Conservation (phyloP, 2,797 vertebrate genomes). For the Chrysocyon brachyurus region DNA sequence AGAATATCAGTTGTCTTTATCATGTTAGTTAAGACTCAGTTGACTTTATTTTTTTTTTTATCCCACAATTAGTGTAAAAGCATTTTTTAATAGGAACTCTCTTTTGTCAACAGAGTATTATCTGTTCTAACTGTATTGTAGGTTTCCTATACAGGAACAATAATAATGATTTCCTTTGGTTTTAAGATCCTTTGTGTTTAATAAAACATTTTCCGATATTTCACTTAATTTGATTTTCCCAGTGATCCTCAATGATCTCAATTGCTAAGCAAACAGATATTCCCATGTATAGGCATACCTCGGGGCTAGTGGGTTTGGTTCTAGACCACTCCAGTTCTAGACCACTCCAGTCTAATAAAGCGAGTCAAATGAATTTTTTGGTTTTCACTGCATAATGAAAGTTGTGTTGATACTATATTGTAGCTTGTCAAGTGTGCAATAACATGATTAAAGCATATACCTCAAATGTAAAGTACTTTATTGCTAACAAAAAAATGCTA, state of each 20-base stretch:
- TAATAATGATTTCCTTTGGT: slow-evolving; percentile 44
- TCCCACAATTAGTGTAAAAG: background rate
- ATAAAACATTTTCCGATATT: slow-evolving; percentile 29
- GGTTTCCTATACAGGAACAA: background rate
- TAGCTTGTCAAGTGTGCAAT: background rate
- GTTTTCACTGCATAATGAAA: background rate
- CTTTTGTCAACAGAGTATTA: background rate
- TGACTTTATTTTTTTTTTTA: background rate
- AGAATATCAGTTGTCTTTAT: slow-evolving; percentile 31
- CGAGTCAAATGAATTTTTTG: background rate
- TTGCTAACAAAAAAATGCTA: background rate
- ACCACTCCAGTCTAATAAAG: background rate
- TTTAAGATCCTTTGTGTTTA: slow-evolving; percentile 57
- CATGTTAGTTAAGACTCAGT: slow-evolving; percentile 5
- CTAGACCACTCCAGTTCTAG: background rate
- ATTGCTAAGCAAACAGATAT: slow-evolving; percentile 2
- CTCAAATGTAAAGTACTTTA: background rate
- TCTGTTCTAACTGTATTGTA: slow-evolving; percentile 20
- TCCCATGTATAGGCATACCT: background rate
- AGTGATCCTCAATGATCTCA: background rate
- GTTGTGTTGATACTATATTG: background rate
- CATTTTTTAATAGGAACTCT: slow-evolving; percentile 44
- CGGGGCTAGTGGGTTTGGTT: background rate
- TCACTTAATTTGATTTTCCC: slow-evolving; percentile 57
- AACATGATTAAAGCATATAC: background rate